Base-by-base conservation (phyloP, 2,113 vertebrate species). In the Ramphastos sulfuratus region DNA sequence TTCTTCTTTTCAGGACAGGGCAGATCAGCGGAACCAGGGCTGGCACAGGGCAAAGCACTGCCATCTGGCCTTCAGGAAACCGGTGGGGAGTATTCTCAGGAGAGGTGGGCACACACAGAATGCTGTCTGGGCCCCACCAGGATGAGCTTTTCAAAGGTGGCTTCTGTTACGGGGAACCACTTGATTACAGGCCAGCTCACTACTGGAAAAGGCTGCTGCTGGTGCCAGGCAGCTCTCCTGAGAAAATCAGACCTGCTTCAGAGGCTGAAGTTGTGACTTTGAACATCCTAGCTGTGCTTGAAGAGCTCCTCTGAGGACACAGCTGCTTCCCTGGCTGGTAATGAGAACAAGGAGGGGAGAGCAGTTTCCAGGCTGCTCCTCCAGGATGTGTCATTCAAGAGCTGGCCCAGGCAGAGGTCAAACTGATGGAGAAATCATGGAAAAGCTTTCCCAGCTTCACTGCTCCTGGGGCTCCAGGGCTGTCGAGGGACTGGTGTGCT, bases 11-110 rank as follows among this genome's bases (percentile, higher is more conserved):
- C 65, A 77, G 28, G 28, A 18, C 35, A 76, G 31, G 15, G 42
- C 54, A 30, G 19, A 12, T 64, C 0, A 0, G 30, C 59, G 82
- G 1, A 56, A 54, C 17, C 1, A 0, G 61, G 65, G 48, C 52
- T 77, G 27, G 37, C 61, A 63, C 21, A 63, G 15, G 66, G 19
- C 35, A 74, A 84, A 16, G 24, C 4, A 4, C n/a, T 89, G 39
- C 46, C 56, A 63, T 14, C 10, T 85, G 48, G 7, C 21, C 18
- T 74, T 85, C 59, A 1, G 2, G 72, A 63, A 82, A 85, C 48
- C 25, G 60, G 55, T 2, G 5, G 89, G 46, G 21, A 87, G 74
- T 60, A 52, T 75, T 5, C 17, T 28, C 9, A 14, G 60, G 21
- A 33, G 58, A 55, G 7, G 19, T 54, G 21, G 30, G 61, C 0